Conservation (phyloP, 2,113 vertebrate genomes). For the Xenus cinereus region DNA sequence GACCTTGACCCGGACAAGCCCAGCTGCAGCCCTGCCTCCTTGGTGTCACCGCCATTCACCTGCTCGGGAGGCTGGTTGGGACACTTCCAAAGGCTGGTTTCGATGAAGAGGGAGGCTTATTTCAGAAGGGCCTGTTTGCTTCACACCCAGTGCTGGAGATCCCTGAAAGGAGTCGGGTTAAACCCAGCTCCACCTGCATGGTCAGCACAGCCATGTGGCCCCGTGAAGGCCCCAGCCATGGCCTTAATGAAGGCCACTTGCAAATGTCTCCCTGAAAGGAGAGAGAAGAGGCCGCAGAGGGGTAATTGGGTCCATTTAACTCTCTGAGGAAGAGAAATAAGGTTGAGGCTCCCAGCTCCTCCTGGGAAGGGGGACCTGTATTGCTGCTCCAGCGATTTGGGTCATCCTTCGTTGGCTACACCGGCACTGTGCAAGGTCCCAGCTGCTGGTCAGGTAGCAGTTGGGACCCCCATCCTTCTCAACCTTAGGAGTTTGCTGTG, state of each 20-base stretch:
- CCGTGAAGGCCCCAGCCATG: neutral
- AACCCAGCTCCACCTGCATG: neutral
- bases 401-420: accelerated
- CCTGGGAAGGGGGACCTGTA: neutral
- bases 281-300: neutral
- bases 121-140: neutral
- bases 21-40: neutral
- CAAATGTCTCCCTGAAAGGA: neutral
- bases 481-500: neutral
- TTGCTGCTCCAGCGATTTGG: neutral
- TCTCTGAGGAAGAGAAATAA: neutral
- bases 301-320: neutral
- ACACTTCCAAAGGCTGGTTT: neutral
- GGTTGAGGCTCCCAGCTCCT: neutral
- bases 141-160: neutral
- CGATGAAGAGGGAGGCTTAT: neutral
- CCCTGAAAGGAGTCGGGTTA: neutral
- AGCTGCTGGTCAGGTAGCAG: neutral
- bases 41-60: neutral
- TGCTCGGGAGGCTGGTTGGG: neutral
- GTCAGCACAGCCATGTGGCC: neutral
- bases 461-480: neutral
- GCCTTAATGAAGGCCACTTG: neutral
- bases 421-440: neutral
- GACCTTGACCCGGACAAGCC: neutral